These are phyloP conservation scores for Sitta europaea DNA, from an alignment of 2,113 vertebrate species.

Conservation along the genomic window DNA sequence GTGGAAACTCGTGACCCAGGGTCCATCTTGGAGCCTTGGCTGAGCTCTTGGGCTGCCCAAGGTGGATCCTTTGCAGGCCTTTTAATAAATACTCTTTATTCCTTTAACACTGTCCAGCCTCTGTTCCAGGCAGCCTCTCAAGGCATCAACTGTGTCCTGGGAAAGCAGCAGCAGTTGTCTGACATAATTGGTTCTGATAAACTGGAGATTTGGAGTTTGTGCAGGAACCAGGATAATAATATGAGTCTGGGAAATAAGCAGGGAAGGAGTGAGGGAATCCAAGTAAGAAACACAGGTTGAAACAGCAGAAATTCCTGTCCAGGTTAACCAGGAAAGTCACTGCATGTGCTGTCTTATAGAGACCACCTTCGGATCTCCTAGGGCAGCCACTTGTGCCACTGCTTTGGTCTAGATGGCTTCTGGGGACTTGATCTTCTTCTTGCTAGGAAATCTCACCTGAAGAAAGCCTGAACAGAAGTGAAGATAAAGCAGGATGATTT, in stretches of 20 bases:
- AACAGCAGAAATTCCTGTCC: not conserved
- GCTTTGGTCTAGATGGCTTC: not conserved
- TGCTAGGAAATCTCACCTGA: not conserved
- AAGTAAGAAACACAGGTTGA: not conserved
- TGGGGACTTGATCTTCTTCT: not conserved
- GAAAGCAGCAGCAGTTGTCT: not conserved
- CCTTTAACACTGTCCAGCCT: not conserved
- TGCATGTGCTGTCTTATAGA: rapidly evolving
- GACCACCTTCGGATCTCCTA: not conserved
- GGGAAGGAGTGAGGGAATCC: not conserved
- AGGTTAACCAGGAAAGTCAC: not conserved
- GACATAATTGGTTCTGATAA: not conserved
- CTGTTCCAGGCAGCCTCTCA: not conserved
- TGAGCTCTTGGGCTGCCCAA: not conserved
- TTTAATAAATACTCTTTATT: not conserved
- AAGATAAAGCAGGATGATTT: not conserved
- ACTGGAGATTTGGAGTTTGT: not conserved
- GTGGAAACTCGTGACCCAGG: not conserved
- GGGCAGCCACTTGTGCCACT: not conserved
- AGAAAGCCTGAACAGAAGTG: not conserved
- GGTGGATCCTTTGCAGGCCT: not conserved
- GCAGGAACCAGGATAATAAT: not conserved
- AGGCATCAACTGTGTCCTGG: not conserved
- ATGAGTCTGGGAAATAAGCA: not conserved
- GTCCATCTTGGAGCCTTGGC: not conserved